Evolutionary conservation across 2,113 vertebrate genomes (phyloP).

Genomic region (Campylorhamphus procurvoides): DNA sequence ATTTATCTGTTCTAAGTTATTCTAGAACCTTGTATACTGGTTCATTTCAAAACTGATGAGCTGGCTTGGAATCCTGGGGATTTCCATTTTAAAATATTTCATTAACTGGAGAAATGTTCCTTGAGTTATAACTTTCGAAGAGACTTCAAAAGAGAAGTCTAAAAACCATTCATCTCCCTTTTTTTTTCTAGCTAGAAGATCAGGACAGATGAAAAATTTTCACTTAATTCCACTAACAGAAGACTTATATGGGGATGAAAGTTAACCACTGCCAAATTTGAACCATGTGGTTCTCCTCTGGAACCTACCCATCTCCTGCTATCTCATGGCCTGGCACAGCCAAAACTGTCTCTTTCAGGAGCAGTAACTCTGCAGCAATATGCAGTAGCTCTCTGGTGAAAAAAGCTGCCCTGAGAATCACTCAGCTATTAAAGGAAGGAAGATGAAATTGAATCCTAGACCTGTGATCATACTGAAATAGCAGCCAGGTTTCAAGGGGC

Average conservation of each 20-base stretch:
- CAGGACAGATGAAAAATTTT: neutral
- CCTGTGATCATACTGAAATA: neutral
- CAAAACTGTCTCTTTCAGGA: neutral
- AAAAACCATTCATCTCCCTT: neutral
- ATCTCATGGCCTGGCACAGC: neutral
- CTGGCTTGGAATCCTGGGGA: neutral
- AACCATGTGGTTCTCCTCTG: neutral
- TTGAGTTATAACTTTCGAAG: neutral
- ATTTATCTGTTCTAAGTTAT: neutral
- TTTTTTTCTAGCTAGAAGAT: neutral
- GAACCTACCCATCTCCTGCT: neutral
- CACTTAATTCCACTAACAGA: neutral
- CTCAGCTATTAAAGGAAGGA: neutral
- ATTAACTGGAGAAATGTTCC: neutral
- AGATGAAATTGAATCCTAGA: constrained; percentile 1
- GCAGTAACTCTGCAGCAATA: neutral
- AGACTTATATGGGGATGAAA: neutral
- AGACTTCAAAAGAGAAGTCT: neutral
- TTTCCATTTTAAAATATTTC: neutral
- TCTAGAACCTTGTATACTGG: neutral
- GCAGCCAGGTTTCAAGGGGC: neutral
- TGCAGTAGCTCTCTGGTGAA: neutral
- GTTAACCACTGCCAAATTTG: neutral
- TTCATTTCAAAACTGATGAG: neutral
- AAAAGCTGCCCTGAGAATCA: neutral